Base-by-base conservation (phyloP, 2,113 vertebrate genomes). In the Psittacara wagleri region DNA sequence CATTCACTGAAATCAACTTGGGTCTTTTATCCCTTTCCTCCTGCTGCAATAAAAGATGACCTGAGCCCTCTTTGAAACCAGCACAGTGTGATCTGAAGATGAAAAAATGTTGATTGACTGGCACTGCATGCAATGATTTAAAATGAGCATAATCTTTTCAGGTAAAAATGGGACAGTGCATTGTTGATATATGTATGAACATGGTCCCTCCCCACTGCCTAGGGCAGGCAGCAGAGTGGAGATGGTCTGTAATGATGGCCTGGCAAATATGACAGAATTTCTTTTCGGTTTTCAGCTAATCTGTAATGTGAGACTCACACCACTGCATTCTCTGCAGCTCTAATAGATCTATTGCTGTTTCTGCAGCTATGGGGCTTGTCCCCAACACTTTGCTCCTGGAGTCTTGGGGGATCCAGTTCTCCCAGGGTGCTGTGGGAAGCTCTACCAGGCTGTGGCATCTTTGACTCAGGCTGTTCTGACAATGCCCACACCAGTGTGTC, bases 101-200 rank as follows among this genome's bases (percentile, higher is more conserved):
- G 83, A 88, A 93, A 87, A 90, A 89, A 79, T 61, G 63, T 87
- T 96, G 89, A 95, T 35, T 69, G 90, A 70, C 80, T 90, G n/a
- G 14, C 86, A 90, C 72, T 68, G 41, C 95, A 88, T 91, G 95
- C 91, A 91, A 75, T 94, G 41, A 94, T 89, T 81, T 91, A 66
- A 93, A 96, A 95, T 92, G 41, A 90, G 57, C n/a, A 41, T 97
- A 83, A n/a, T 78, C 78, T 94, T 92, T 84, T 82, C 54, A 85
- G 64, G 87, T 81, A 46, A 66, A 85, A 83, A 55, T 46, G 68
- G 92, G 92, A 11, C n/a, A 54, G 28, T 39, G 43, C 68, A 2
- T 37, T 80, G 48, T 55, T 77, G 84, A 54, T 79, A 10, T 27
- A 7, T 28, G 73, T 39, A 28, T 16, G 51, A 59, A 9, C 10